A percentile compares a stretch with the other conserved stretches of the same genome.
phyloP scores from a whole-genome alignment of 53 echinoderm and acorn worm species.

The Henricia sp. region DNA sequence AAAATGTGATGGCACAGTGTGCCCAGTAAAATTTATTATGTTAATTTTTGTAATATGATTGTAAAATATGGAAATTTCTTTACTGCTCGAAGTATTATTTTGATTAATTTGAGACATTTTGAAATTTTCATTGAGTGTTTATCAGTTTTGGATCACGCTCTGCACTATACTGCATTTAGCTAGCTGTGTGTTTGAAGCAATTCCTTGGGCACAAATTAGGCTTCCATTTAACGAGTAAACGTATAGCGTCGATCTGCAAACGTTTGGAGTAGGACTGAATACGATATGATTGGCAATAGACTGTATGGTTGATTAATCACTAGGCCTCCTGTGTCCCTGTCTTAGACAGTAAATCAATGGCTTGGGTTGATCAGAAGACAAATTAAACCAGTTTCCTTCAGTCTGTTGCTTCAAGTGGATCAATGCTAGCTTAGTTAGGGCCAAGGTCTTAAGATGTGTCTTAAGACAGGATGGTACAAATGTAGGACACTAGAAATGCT shows the following conservation, averaged over 20 bases:
- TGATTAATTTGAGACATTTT: no score
- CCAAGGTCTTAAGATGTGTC: no score
- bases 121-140: no score
- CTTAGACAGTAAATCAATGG: slow-evolving; percentile 27
- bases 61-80: no score
- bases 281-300: slow-evolving; percentile 16
- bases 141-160: no score
- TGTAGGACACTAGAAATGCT: no score
- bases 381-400: slow-evolving; percentile 35
- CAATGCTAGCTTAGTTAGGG: not conserved
- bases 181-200: not conserved
- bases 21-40: no score
- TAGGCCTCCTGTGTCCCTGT: not conserved
- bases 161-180: no score
- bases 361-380: not conserved
- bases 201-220: not conserved
- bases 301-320: slow-evolving; percentile 15
- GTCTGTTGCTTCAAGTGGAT: slow-evolving; percentile 32
- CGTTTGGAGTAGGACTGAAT: not conserved
- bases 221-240: not conserved
- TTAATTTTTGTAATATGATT: no score
- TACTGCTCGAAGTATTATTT: no score
- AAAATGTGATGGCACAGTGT: no score
- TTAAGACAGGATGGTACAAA: no score
- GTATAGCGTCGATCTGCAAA: not conserved